Conservation (phyloP, 2,888 invertebrate genomes). For the Lasiommata megera region DNA sequence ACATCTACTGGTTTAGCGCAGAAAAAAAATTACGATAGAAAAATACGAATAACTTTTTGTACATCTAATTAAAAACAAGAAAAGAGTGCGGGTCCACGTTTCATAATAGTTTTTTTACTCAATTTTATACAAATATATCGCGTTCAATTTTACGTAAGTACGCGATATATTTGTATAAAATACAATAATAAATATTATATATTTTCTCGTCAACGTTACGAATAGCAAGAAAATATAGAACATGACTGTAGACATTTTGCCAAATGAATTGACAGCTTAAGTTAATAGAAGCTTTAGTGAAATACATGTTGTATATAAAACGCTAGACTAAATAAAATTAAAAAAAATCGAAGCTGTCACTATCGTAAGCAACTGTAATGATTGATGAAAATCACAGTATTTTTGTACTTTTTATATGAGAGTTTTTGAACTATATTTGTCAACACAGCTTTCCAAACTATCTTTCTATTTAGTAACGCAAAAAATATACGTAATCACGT, state of each 20-base stretch:
- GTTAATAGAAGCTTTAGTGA: neutral
- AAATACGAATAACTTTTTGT: neutral
- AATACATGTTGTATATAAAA: neutral
- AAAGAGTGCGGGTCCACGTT: neutral
- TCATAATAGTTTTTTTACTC: neutral
- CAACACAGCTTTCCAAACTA: neutral
- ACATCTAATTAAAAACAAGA: neutral
- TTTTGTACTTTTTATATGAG: conserved; percentile 4
- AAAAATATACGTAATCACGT: neutral
- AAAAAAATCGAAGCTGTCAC: neutral
- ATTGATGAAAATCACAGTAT: conserved; percentile 1
- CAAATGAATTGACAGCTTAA: neutral
- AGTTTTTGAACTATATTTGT: neutral
- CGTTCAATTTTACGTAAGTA: too few species aligned
- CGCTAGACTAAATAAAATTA: neutral
- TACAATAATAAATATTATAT: neutral
- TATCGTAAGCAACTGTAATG: conserved; percentile 1
- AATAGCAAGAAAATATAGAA: neutral
- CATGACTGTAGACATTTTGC: neutral
- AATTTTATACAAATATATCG: neutral
- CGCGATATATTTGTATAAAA: too few species aligned
- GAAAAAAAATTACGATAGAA: too few species aligned
- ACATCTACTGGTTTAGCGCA: neutral
- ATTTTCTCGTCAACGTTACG: neutral
- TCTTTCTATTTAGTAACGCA: neutral